Evolutionary conservation across 2,113 vertebrate species (phyloP), one percentile per base, ranked within the genome.

Genomic region (Cygnus atratus): DNA sequence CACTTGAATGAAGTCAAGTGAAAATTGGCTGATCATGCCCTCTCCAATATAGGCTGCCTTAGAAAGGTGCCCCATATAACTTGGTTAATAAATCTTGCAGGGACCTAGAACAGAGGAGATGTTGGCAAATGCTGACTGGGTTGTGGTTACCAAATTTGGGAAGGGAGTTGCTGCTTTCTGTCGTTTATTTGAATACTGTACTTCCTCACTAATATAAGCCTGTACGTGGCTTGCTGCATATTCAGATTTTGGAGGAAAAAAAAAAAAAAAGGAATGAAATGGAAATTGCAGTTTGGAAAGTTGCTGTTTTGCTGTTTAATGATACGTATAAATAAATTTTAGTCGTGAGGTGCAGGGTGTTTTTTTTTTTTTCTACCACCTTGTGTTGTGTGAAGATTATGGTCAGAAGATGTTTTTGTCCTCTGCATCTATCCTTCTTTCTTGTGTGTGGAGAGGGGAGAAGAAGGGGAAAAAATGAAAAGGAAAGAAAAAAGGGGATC

Each of bases 11-110:
- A 82, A 58, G 24, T 87, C 24, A 25, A 65, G 46, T 25, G 44
- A 28, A 62, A 61, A 21, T 54, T 50, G 17, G 35, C n/a, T 87
- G 35, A 22, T 93, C 11, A 4, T 79, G 6, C n/a, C 1, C 0
- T 75, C 20, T 43, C 20, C 52, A 2, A 2, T 2, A 0, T 33
- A 57, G 35, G 6, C 25, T 71, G 2, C 7, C 2, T 55, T 67
- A 43, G 28, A 54, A 79, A 65, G 39, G 33, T 6, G 9, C 3
- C 20, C 35, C 35, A 48, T 52, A 4, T 63, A 39, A 41, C 25
- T 29, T 29, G 11, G 4, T 57, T 41, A n/a, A 1, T 77, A 41
- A 11, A 67, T 75, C 80, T 58, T 88, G 20, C 5, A 3, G 31
- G 66, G 13, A 14, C 3, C 29, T 78, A 21, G 20, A 52, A 22